Evolutionary conservation across 1,140 invertebrate genomes (phyloP), one percentile per base, ranked within the genome.

Genomic region (Asobara japonica): DNA sequence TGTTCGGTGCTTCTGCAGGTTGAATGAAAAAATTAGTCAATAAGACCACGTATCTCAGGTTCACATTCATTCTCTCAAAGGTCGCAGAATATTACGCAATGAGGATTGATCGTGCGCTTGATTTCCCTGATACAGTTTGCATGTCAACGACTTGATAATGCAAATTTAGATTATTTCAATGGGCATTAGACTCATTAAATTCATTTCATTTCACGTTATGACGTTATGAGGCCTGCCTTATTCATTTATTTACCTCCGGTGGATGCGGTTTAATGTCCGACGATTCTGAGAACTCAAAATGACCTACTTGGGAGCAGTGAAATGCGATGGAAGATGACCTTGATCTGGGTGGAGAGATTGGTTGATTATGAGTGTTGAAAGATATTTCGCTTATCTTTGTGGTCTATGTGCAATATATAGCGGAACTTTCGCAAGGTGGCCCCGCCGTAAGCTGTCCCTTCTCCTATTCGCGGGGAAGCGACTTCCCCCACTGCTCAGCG

Each of bases 321-420:
- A 56, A 56, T 56, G 51, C 51, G 18, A 56, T 56, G 18, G 18
- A 56, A 56, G 18, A 18, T 27, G 51, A 56, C 51, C 51, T 56
- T 56, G 22, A 56, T 56, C 22, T 56, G 20, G 20, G 51, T 56
- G 30, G 20, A 16, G 16, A 74, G 70, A 81, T 56, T 22, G 22
- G 20, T 25, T 25, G n/a, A 56, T 56, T 25, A 45, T 18, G n/a
- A 13, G 41, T 45, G 41, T 45, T 18, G 11, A 45, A 13, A 16
- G 13, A 13, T 45, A 16, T 13, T 13, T 3, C n/a, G n/a, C 8
- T 38, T 38, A 3, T 38, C 3, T 2, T 10, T 38, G 36, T 38
- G n/a, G n/a, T n/a, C 7, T 38, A 38, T 38, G 10, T 38, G 36
- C 36, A 38, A n/a, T n/a, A n/a, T n/a, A n/a, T n/a, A n/a, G n/a